Base-by-base conservation (phyloP, 2,797 vertebrate species). In the Scolopax bukidnonensis region DNA sequence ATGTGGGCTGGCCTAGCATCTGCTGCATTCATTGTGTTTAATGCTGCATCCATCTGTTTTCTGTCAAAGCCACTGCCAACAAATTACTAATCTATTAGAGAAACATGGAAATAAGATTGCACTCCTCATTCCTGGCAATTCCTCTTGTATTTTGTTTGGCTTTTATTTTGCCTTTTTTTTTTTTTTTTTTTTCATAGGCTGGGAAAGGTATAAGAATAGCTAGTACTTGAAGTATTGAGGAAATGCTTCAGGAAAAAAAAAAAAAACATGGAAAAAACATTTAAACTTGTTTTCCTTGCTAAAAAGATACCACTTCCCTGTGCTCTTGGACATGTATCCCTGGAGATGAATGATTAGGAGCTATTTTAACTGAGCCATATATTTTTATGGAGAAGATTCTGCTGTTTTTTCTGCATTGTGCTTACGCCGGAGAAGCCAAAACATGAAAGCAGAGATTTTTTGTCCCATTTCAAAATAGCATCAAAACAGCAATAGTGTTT, bases 1-100 rank as follows among this genome's bases (percentile, higher is more conserved):
- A 98, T 98, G 98, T 97, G 96, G 98, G 98, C 97, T 97, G 97
- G 98, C 98, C 98, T 98, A 95, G 98, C 99, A 99, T 98, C 99
- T 99, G 99, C 98, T 98, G 97, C 97, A 98, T 98, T 98, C 98
- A 98, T 99, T 99, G 98, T 98, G 98, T 98, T 98, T 98, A 98
- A 98, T 98, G 98, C 98, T 97, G 97, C 97, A 97, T 98, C 99
- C 98, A 99, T 99, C 99, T 99, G 99, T 97, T 99, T 98, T 96
- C 97, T 98, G 98, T 99, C 98, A 97, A 83, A 94, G 96, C 92
- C 78, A 84, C 95, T 97, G 97, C 98, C 98, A 98, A 97, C 98
- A 98, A 98, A 99, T 99, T 98, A 98, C 98, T 98, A 98, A 98
- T 98, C 98, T 98, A 98, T 99, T 99, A 99, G 98, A 97, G 97